Conservation (phyloP, 2,797 vertebrate genomes). For the Typhlichthys subterraneus region DNA sequence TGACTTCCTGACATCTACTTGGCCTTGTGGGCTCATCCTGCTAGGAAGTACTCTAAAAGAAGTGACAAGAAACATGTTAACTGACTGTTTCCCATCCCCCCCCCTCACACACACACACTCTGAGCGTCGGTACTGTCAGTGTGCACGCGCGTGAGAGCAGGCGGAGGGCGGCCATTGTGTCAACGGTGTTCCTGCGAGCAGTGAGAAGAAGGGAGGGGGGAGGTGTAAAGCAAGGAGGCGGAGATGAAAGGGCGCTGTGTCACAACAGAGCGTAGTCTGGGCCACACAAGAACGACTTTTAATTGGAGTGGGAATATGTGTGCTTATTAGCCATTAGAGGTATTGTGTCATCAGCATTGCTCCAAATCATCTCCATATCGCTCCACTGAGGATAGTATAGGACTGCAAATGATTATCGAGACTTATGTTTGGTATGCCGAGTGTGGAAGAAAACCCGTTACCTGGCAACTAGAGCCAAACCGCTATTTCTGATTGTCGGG, state of each 20-base stretch:
- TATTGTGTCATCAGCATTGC: slow-evolving; percentile 28
- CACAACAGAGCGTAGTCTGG: no score
- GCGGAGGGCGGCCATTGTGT: slow-evolving; percentile 65
- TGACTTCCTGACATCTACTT: background rate
- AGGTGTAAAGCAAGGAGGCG: background rate
- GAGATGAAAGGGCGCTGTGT: background rate
- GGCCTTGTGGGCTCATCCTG: no score
- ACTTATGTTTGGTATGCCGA: slow-evolving; percentile 29
- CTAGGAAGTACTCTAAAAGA: no score
- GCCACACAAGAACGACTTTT: no score
- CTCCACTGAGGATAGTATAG: slow-evolving; percentile 25
- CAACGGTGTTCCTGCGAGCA: slow-evolving; percentile 66
- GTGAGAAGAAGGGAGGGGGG: slow-evolving; percentile 26
- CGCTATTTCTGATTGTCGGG: no score
- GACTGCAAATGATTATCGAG: slow-evolving; percentile 42
- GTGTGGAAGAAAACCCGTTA: slow-evolving; percentile 34
- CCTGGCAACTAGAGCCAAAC: slow-evolving; percentile 24
- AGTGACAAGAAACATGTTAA: no score
- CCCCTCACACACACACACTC: slow-evolving; percentile 14
- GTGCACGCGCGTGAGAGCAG: slow-evolving; percentile 62
- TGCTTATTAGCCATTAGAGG: no score
- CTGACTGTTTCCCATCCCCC: background rate
- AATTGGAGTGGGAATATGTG: no score
- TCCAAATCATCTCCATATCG: slow-evolving; percentile 10
- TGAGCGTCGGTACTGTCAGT: slow-evolving; percentile 10